Percentiles rank a stretch among this genome's conserved stretches.
phyloP scores from a whole-genome alignment of 2,888 invertebrate species.

The Drosophila mayaguana region DNA sequence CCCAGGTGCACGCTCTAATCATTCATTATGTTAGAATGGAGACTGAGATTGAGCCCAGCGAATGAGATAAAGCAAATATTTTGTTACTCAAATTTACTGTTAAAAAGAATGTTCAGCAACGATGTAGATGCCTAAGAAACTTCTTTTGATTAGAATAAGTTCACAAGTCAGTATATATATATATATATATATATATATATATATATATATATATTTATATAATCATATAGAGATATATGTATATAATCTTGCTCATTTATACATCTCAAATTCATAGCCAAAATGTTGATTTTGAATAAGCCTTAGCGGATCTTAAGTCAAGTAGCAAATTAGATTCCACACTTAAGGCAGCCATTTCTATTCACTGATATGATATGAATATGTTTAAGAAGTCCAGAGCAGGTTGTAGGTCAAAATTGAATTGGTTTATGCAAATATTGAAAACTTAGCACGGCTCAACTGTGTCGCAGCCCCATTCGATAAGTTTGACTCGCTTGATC shows the following conservation, averaged over 20 bases:
- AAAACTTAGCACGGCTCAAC: constrained; percentile 35
- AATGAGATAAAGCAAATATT: not conserved
- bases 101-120: not conserved
- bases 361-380: constrained; percentile 53
- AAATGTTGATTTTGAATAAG: constrained; percentile 17
- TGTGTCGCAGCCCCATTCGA: constrained; percentile 58
- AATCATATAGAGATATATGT: not conserved
- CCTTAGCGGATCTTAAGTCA: constrained; percentile 23
- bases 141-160: not conserved
- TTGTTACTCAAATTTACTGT: not conserved
- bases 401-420: constrained; percentile 16
- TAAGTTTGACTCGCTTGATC: constrained; percentile 3
- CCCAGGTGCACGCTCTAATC: not conserved
- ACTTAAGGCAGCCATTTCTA: constrained; percentile 48
- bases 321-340: constrained; percentile 58
- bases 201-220: not conserved
- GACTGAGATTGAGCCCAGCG: not conserved
- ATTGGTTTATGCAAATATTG: constrained; percentile 57
- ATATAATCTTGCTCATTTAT: not conserved
- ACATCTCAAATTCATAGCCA: not conserved
- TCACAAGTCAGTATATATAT: not conserved
- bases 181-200: not conserved
- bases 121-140: not conserved
- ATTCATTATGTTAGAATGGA: not conserved
- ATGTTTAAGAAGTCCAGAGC: constrained; percentile 31